Evolutionary conservation across 1,140 invertebrate species (phyloP).

Genomic region (Caerostris darwini): DNA sequence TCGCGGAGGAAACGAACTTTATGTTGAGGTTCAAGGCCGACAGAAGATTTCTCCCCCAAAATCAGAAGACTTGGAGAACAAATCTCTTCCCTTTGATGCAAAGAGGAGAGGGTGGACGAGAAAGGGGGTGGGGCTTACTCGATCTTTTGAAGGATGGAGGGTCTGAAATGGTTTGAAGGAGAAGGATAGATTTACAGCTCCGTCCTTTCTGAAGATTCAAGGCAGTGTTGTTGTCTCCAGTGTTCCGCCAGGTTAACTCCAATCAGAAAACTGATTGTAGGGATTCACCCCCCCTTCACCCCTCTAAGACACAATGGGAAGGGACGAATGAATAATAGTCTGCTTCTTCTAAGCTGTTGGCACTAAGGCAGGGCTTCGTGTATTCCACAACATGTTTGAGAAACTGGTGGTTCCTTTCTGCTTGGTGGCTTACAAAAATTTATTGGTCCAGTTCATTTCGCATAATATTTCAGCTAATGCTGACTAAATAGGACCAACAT

Average conservation of each 20-base stretch:
- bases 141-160: constrained; percentile 6
- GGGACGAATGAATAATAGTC: constrained; percentile 10
- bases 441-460: background rate
- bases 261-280: constrained; percentile 33
- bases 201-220: background rate
- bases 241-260: constrained; percentile 2
- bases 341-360: background rate
- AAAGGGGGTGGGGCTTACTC: background rate
- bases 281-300: background rate
- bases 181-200: background rate
- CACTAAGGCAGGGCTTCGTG: background rate
- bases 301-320: background rate
- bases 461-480: background rate
- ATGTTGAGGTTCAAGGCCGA: background rate
- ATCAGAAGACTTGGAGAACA: constrained; percentile 7
- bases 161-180: background rate
- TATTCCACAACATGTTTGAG: background rate
- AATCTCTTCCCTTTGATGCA: background rate
- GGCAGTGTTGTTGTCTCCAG: background rate
- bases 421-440: background rate
- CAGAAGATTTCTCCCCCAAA: background rate
- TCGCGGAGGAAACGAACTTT: background rate
- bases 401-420: constrained; percentile 5
- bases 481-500: background rate
- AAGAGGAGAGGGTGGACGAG: background rate